These are phyloP conservation scores for Calyptommatus sinebrachiatus DNA, from an alignment of 2,113 vertebrate species.

Conservation along the genomic window DNA sequence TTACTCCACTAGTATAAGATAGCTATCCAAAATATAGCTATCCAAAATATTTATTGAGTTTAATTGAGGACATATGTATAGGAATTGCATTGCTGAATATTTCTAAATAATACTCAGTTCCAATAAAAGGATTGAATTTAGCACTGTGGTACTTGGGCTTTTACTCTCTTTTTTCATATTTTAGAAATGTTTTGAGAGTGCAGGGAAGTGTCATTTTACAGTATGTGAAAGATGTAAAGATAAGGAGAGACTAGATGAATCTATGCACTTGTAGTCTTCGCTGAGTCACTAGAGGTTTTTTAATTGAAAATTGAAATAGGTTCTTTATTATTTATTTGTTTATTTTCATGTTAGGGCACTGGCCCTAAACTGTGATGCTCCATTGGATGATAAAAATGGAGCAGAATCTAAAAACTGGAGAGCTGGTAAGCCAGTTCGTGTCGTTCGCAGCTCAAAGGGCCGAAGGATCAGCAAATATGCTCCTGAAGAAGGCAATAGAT, in stretches of 20 bases:
- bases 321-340: slow-evolving; percentile 22
- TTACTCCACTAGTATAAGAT: too few species aligned
- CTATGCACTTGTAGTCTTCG: too few species aligned
- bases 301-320: neutral
- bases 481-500: slow-evolving; percentile 97
- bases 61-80: too few species aligned
- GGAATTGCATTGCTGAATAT: too few species aligned
- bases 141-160: too few species aligned
- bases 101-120: too few species aligned
- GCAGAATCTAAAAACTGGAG: slow-evolving; percentile 97
- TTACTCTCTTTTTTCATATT: too few species aligned
- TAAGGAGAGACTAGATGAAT: neutral
- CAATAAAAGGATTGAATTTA: too few species aligned
- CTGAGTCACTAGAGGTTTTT: neutral
- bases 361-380: slow-evolving; percentile 96
- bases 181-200: neutral
- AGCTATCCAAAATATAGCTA: too few species aligned
- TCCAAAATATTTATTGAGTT: too few species aligned
- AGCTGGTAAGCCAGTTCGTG: slow-evolving; percentile 94
- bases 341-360: slow-evolving; percentile 82
- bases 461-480: slow-evolving; percentile 98
- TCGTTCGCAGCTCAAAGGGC: slow-evolving; percentile 97
- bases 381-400: slow-evolving; percentile 95
- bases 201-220: neutral
- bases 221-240: neutral